Base-by-base conservation (phyloP, 2,113 vertebrate genomes). In the Lota lota region DNA sequence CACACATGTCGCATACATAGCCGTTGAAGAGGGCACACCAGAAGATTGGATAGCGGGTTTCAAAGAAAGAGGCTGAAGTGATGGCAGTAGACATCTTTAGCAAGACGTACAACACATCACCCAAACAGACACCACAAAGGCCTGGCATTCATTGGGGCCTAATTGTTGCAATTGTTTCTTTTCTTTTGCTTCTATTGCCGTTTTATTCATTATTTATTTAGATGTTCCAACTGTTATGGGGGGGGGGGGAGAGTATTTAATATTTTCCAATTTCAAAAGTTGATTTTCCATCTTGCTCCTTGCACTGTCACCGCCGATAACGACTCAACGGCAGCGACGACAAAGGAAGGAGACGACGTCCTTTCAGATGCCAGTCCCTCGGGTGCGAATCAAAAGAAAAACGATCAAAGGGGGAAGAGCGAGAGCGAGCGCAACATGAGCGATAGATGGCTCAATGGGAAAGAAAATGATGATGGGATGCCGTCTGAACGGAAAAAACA, bases 361-460 rank as follows among this genome's bases (percentile, higher is more conserved):
- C 71, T 80, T 71, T 79, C 64, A 79, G 87, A 88, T 88, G 86
- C 77, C 81, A 83, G 81, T 87, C 78, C 68, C 64, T 19, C 58
- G 75, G 72, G 85, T 66, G 53, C 71, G 71, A 83, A 82, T 47
- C 40, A 47, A 11, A 47, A 47, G 40, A 11, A 47, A 47, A 47
- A 47, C 10, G 10, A 73, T 70, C 56, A 63, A 66, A 4, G 40
- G 58, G 51, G 28, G 66, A 50, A 60, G 57, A 67, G 66, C 22
- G 20, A 3, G 16, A 33, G 28, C 28, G 0, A 56, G 28, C 19
- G 4, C 59, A 63, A 47, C 40, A 14, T 47, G 40, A 47, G 12
- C 10, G 10, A 47, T 47, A 8, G 40, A 14, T 47, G 40, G 1
- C 40, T 47, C 40, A 11, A 47, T 47, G 40, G 40, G 40, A 47